Base-by-base conservation (phyloP, 2,888 invertebrate species). In the Chelonus formosanus region DNA sequence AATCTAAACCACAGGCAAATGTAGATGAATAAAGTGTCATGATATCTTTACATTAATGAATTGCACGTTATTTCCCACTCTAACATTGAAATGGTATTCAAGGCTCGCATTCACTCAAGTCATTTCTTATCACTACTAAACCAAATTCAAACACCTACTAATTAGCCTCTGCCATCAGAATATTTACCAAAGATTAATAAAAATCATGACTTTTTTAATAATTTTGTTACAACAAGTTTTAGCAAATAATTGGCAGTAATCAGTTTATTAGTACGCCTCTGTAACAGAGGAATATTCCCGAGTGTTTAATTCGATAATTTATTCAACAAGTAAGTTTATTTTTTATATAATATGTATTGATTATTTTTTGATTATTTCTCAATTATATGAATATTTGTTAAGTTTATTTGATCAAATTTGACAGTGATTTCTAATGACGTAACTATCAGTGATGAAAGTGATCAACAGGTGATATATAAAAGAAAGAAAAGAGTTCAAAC, bases 401-500 rank as follows among this genome's bases (percentile, higher is more conserved):
- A 63, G 5, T 31, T 43, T 47, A 20, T 43, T 61, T 40, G 34
- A 34, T 20, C n/a, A 48, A 53, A 43, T 58, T 57, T 3, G 43
- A 48, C 35, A 73, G 70, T 71, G 70, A 52, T 63, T 47, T 53
- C 62, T 6, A 67, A 53, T 62, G 55, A 70, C 32, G 48, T 47
- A 20, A 40, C 40, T 53, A 53, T 32, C n/a, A 63, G 70, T 45
- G 70, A 70, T 56, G 69, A 48, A 6, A 63, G 61, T 32, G 50
- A 31, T 34, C 45, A 43, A 40, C 50, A 56, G 10, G 55, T 40
- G 48, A 20, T 53, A 10, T 32, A 45, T 3, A 58, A 60, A 3
- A 66, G 40, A 3, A 48, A 65, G 50, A 45, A 50, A 8, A 52
- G 40, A 5, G 6, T 40, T 5, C 40, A 6, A 40, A 40, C 6